Evolutionary conservation across 2,113 vertebrate species (phyloP), one percentile per base, ranked within the genome.

Genomic region (Falco punctatus): DNA sequence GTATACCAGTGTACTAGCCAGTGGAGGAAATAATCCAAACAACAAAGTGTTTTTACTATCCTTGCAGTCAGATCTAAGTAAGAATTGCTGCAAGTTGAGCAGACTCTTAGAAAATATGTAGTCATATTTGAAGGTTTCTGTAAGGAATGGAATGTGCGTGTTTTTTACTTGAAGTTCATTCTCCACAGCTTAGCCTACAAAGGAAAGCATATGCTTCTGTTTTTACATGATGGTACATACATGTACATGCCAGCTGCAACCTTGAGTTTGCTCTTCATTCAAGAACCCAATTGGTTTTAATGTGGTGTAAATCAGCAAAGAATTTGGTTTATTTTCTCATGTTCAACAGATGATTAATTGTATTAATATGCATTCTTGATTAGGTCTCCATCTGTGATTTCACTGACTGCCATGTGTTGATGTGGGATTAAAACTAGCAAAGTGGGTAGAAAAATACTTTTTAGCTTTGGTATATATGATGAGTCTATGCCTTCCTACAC

Each of bases 141-240:
- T 61, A 66, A 74, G 32, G 27, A 92, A 66, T 26, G 35, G 89
- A 96, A 57, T 4, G 33, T 2, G 6, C 32, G 6, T 18, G 5
- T 42, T 61, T 94, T 94, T 58, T 72, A 65, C 24, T 67, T 51
- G 26, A 89, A 62, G 30, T 66, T 83, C 32, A n/a, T 57, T 65
- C 62, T 62, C 55, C 54, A 19, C 26, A 40, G 32, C 5, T 88
- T 61, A 62, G 38, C 42, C 46, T 80, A 30, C 51, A 44, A 70
- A 66, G 0, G 0, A 49, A 8, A 66, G 32, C 6, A 4, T 23
- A 11, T 4, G 5, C 5, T 66, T 59, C 5, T 64, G 2, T 52
- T 77, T 66, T 80, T 22, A n/a, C 26, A 2, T 35, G 42, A 16
- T 19, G 30, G 6, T 38, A 59, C 3, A 2, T 62, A 18, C 3